These are phyloP conservation scores for Chrysopilus asiliformis DNA, from an alignment of 2,888 invertebrate genomes.

Conservation along the genomic window DNA sequence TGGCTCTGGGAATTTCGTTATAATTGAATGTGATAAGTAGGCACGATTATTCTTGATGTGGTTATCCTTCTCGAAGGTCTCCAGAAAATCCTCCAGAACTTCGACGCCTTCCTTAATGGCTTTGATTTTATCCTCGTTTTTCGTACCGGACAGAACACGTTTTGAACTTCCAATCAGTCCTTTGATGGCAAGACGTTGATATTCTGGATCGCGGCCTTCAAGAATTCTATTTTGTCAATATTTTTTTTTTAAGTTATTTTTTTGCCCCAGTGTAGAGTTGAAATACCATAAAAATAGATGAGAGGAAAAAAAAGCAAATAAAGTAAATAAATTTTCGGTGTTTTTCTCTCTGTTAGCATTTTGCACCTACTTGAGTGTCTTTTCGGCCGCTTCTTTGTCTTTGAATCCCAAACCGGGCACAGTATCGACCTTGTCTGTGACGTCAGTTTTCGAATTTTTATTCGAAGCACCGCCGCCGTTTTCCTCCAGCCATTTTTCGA, in stretches of 20 bases:
- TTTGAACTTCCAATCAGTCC: conserved; percentile 59
- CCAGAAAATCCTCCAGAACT: conserved; percentile 57
- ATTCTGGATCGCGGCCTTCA: conserved; percentile 61
- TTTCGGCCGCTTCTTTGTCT: conserved; percentile 57
- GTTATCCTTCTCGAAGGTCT: conserved; percentile 55
- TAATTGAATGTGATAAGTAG: conserved; percentile 48
- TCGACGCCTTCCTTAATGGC: conserved; percentile 61
- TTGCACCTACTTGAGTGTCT: conserved; percentile 42
- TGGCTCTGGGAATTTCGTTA: conserved; percentile 43
- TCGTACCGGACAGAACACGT: conserved; percentile 58
- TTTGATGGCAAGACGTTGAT: conserved; percentile 58
- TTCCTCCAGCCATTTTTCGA: conserved; percentile 51
- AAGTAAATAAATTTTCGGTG: conserved; percentile 1
- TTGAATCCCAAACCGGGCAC: conserved; percentile 67
- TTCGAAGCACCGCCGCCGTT: conserved; percentile 33
- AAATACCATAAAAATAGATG: no score
- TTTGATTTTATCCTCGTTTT: conserved; percentile 58
- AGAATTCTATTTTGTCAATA: conserved; percentile 34
- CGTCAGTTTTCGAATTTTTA: conserved; percentile 38
- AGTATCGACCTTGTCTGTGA: conserved; percentile 43
- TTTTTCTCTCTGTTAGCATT: conserved; percentile 1
- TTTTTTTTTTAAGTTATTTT: not conserved
- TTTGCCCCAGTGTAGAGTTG: not conserved
- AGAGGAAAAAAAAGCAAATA: conserved; percentile 11
- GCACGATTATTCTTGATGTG: conserved; percentile 54